A percentile compares a stretch with the other conserved stretches of the same genome.
These are phyloP conservation scores for Ptilonorhynchus violaceus DNA, from an alignment of 2,113 vertebrate genomes.

Conservation along the genomic window DNA sequence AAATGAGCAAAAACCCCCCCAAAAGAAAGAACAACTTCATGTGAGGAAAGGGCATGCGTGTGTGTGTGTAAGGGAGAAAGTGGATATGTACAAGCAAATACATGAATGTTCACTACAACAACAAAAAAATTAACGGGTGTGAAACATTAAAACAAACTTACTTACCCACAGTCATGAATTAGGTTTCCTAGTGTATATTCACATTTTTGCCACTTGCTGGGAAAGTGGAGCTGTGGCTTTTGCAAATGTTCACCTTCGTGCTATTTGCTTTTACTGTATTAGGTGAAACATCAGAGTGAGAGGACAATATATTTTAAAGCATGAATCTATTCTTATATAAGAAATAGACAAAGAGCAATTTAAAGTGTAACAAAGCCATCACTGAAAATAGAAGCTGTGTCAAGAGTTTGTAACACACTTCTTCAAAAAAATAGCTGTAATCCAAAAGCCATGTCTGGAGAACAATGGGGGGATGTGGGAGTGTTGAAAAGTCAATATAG, in stretches of 20 bases:
- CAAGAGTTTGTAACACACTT: background rate
- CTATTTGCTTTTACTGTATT: constrained; percentile 10
- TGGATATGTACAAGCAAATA: background rate
- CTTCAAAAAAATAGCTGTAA: background rate
- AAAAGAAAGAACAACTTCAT: background rate
- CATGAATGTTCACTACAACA: background rate
- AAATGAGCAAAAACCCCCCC: background rate
- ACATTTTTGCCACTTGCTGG: constrained; percentile 2
- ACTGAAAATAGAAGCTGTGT: background rate
- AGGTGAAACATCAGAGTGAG: background rate
- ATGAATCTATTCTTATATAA: background rate
- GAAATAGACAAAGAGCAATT: background rate
- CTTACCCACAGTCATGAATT: background rate
- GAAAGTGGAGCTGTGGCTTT: constrained; percentile 22
- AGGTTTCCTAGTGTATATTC: constrained; percentile 3
- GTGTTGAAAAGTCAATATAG: constrained; percentile 3
- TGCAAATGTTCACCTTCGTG: background rate
- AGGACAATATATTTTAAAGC: background rate
- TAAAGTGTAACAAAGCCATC: background rate
- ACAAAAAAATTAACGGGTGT: background rate
- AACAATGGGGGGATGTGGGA: background rate
- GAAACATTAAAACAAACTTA: background rate
- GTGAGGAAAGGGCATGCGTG: background rate
- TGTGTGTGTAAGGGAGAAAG: background rate
- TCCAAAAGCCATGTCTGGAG: background rate